Base-by-base conservation (phyloP, 2,888 invertebrate genomes). In the Allacma fusca region DNA sequence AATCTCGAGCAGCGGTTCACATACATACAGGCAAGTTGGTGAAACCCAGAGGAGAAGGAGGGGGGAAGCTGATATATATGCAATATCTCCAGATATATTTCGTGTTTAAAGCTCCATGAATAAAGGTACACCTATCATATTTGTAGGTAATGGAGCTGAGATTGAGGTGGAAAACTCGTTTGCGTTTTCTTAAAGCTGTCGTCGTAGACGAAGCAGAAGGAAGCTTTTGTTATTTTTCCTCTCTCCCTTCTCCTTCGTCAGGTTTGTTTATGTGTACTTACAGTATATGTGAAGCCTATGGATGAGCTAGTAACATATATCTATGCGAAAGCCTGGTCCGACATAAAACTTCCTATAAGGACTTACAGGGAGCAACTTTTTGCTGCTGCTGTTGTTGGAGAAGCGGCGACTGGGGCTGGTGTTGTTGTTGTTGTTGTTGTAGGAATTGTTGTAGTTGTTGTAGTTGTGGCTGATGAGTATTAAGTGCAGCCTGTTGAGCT, bases 321-420 rank as follows among this genome's bases (percentile, higher is more conserved):
- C n/a, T n/a, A n/a, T n/a, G n/a, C n/a, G n/a, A n/a, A n/a, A n/a
- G n/a, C n/a, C n/a, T n/a, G n/a, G n/a, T n/a, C n/a, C n/a, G n/a
- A n/a, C n/a, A n/a, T n/a, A n/a, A n/a, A 12, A 65, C 12, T 65
- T 65, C 24, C 28, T 65, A 50, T 50, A 62, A 21, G 19, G 50
- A 50, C 71, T 71, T 71, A 71, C 71, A 26, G 59, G 59, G 44
- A 67, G 23, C 68, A 64, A 75, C 68, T 75, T 75, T 75, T 75
- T 68, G 75, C 64, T 75, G 75, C 21, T 75, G 75, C 16, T 75
- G 75, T 26, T 68, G 75, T 1, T 50, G 75, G 1, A n/a, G 65
- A 13, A 12, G 44, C 19, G 2, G 44, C 12, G 5, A 59, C 69
- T 57, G 75, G 13, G 50, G 40, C 13, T 34, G 69, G 12, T 69